Percentiles rank a stretch among this genome's conserved stretches.
Evolutionary conservation across 1,140 invertebrate species (phyloP).

Genomic region (Ptiloglossa arizonensis): DNA sequence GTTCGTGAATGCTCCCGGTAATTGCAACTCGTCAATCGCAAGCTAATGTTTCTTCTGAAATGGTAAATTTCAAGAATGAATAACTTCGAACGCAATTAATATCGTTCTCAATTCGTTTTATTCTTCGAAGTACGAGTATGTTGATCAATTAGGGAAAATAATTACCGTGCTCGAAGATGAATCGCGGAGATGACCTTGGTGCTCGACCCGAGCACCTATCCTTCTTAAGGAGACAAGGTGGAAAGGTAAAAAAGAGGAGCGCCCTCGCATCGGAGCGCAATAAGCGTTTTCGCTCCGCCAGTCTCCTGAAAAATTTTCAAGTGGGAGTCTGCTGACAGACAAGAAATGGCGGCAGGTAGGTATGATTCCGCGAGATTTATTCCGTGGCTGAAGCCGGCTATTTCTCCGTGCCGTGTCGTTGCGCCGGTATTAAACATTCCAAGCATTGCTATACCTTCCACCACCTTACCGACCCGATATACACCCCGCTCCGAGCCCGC

Average conservation of each 20-base stretch:
- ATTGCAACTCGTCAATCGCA: too few relatives aligned
- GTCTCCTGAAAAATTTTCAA: slow-evolving; percentile 56
- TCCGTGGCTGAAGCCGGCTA: slow-evolving; percentile 69
- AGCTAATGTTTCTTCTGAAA: too few relatives aligned
- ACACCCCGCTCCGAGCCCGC: slow-evolving; percentile 13
- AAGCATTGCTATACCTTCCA: slow-evolving; percentile 71
- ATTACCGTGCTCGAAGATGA: too few relatives aligned
- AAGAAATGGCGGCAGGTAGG: slow-evolving; percentile 61
- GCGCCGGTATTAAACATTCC: slow-evolving; percentile 79
- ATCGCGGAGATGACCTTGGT: background rate
- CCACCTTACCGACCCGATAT: slow-evolving; percentile 39
- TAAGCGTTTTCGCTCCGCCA: slow-evolving; percentile 48
- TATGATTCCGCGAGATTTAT: slow-evolving; percentile 72
- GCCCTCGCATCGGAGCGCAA: slow-evolving; percentile 35
- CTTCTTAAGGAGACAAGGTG: background rate
- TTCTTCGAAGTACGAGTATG: too few relatives aligned
- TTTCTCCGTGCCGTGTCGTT: slow-evolving; percentile 73
- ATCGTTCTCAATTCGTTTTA: too few relatives aligned
- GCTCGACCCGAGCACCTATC: background rate
- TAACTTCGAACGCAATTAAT: too few relatives aligned
- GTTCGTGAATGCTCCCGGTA: too few relatives aligned
- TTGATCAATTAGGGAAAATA: too few relatives aligned
- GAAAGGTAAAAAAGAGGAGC: background rate
- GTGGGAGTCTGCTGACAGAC: slow-evolving; percentile 47
- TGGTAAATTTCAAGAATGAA: too few relatives aligned